Conservation (phyloP, 2,888 invertebrate species). For the Morpho deidamia region DNA sequence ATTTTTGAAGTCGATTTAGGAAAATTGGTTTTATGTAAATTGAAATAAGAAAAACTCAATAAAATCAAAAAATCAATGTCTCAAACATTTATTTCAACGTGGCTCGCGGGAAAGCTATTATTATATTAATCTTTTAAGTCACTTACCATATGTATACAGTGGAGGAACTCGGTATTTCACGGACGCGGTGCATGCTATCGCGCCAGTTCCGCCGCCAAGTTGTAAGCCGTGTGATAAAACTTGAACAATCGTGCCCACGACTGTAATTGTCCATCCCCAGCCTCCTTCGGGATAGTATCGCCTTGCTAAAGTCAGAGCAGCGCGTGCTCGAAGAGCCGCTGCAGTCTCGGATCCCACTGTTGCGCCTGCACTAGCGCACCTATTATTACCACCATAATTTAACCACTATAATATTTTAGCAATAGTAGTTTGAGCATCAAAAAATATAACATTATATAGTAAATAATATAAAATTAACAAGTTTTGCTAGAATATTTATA, state of each 20-base stretch:
- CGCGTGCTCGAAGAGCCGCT: slow-evolving; percentile 77
- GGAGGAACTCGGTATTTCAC: slow-evolving; percentile 80
- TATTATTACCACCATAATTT: slow-evolving; percentile 36
- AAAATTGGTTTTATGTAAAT: no score
- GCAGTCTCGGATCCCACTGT: slow-evolving; percentile 67
- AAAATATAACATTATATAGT: no score
- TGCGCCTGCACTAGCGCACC: slow-evolving; percentile 74
- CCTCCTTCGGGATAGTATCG: slow-evolving; percentile 93
- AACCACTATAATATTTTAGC: no score
- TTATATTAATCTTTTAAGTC: background rate
- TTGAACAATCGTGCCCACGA: slow-evolving; percentile 85
- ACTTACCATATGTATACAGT: slow-evolving; percentile 81
- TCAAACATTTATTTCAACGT: no score
- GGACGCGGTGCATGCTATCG: slow-evolving; percentile 81
- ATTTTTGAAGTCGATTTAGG: no score
- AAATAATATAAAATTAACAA: no score
- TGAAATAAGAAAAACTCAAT: background rate
- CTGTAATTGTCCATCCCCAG: slow-evolving; percentile 90
- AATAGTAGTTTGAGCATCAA: no score
- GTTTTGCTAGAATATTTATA: no score
- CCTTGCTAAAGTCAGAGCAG: slow-evolving; percentile 81
- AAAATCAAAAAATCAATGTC: no score
- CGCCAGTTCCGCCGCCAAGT: slow-evolving; percentile 81
- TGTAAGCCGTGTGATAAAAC: slow-evolving; percentile 87
- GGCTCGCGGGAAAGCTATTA: background rate